Evolutionary conservation across 2,888 invertebrate species (phyloP), one percentile per base, ranked within the genome.

Genomic region (Chouioia cunea): DNA sequence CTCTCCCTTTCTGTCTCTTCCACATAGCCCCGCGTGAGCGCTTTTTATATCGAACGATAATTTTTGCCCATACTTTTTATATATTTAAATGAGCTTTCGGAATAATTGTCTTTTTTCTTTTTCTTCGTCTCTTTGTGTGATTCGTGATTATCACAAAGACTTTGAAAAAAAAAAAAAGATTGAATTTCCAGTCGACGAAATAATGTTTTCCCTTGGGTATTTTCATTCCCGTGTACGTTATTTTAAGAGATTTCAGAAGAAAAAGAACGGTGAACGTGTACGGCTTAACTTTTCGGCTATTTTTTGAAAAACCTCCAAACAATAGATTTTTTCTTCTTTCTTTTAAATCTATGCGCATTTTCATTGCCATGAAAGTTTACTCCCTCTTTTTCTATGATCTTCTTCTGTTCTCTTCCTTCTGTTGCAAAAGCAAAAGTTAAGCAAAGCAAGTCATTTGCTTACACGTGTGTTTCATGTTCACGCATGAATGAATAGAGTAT

Each of bases 241-340:
- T 82, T 80, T 80, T 76, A 79, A 80, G 74, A 79, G 81, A 81
- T 82, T 79, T 79, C n/a, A n/a, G 78, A 77, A 77, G 80, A 77
- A 80, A 81, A 78, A 65, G 73, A 50, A 16, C 52, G 52, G 53
- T 58, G 60, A 46, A 48, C 23, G 70, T n/a, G n/a, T 18, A 15
- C 50, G 73, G 75, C 70, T 78, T 78, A 77, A 77, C 79, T 80
- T 77, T 27, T 75, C 73, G 72, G 27, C 27, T 60, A 73, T 71
- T 74, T n/a, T 74, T 73, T 54, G 47, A 71, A 67, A 76, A 74
- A 78, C 76, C 59, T 65, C 73, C 57, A 74, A 27, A 27, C 27
- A 27, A 27, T 27, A 27, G 27, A 27, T 27, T 4, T 27, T 27
- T 27, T n/a, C n/a, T n/a, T n/a, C n/a, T n/a, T n/a, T n/a, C n/a